Percentiles rank a stretch among this genome's conserved stretches.
phyloP scores from a whole-genome alignment of 2,888 invertebrate genomes.

The Aspidiotus destructor region DNA sequence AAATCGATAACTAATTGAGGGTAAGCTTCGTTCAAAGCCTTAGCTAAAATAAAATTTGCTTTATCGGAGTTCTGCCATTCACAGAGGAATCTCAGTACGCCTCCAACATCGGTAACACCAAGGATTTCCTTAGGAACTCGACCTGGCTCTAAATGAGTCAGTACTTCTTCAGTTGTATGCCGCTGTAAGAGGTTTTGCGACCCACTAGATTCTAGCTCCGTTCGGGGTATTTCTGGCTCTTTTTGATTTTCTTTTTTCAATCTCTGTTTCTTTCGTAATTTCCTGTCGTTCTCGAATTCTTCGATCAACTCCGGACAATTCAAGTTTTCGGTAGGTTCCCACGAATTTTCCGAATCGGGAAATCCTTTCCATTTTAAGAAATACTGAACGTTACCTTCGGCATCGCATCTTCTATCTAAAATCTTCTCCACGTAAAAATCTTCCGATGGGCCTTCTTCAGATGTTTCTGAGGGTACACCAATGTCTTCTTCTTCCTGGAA shows the following conservation, averaged over 20 bases:
- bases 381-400: slow-evolving; percentile 23
- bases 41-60: slow-evolving; percentile 6
- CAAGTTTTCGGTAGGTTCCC: slow-evolving; percentile 87
- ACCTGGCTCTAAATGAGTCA: neutral
- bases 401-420: slow-evolving; percentile 11
- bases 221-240: neutral
- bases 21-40: slow-evolving; percentile 1
- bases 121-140: slow-evolving; percentile 10
- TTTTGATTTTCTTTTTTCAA: slow-evolving; percentile 7
- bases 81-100: slow-evolving; percentile 4
- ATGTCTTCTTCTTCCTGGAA: neutral
- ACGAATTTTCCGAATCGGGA: slow-evolving; percentile 69
- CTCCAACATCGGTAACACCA: slow-evolving; percentile 18
- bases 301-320: slow-evolving; percentile 80
- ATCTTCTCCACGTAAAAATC: slow-evolving; percentile 27
- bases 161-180: neutral
- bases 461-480: neutral
- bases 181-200: neutral
- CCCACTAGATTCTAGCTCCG: neutral
- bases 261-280: neutral
- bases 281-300: slow-evolving; percentile 48
- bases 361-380: slow-evolving; percentile 33
- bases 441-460: neutral
- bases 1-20: slow-evolving; percentile 18
- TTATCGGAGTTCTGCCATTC: slow-evolving; percentile 5